These are phyloP conservation scores for Drymonia ruficornis DNA, from an alignment of 2,888 invertebrate genomes.

Conservation along the genomic window DNA sequence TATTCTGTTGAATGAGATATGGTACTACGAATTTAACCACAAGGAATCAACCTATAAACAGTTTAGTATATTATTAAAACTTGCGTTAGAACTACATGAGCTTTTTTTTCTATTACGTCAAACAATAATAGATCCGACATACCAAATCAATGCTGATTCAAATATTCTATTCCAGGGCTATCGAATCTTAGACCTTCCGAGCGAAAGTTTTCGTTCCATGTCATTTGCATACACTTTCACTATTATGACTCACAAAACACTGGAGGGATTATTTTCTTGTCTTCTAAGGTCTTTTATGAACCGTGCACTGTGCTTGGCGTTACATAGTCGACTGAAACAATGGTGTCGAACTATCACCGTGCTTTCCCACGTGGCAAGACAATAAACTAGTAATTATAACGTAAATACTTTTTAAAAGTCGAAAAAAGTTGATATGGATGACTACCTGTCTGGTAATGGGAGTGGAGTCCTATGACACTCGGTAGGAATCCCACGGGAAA, in stretches of 20 bases:
- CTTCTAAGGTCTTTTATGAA: not conserved
- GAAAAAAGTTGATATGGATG: not conserved
- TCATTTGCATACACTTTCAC: slow-evolving; percentile 1
- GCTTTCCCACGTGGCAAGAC: not conserved
- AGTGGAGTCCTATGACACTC: not conserved
- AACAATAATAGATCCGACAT: not conserved
- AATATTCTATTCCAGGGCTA: not conserved
- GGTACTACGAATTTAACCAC: not conserved
- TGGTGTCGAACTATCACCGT: not conserved
- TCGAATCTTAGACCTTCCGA: not conserved
- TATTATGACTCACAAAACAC: not conserved
- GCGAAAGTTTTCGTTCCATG: not conserved
- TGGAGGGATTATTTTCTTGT: not conserved
- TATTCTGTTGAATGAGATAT: not conserved
- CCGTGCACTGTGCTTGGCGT: not conserved
- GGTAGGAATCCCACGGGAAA: not conserved
- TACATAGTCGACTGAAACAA: not conserved
- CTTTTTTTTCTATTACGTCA: too few relatives aligned
- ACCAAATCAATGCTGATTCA: not conserved
- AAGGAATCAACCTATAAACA: not conserved
- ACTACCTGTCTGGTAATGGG: not conserved
- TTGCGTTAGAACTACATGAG: too few relatives aligned
- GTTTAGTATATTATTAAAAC: too few relatives aligned
- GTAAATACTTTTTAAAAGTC: not conserved
- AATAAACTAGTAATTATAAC: slow-evolving; percentile 1